phyloP scores from a whole-genome alignment of 2,888 invertebrate species.

The Lacanobia oleracea region DNA sequence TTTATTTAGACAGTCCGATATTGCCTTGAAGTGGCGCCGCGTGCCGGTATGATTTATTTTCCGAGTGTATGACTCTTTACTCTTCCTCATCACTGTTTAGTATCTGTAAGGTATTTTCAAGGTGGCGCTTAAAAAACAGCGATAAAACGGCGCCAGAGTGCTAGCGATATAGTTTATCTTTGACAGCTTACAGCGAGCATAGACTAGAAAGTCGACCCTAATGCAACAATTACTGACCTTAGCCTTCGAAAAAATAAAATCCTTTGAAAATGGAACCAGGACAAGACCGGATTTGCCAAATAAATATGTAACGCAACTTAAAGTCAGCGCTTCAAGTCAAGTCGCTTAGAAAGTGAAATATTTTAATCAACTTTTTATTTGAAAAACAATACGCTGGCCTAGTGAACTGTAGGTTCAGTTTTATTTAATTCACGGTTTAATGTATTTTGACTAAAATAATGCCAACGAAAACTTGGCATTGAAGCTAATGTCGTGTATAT shows the following conservation, averaged over 20 bases:
- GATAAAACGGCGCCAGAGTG: slow-evolving; percentile 41
- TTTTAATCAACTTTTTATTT: neutral
- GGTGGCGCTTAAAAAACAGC: slow-evolving; percentile 41
- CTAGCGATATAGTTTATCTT: slow-evolving; percentile 38
- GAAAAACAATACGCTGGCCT: neutral
- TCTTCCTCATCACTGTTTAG: slow-evolving; percentile 68
- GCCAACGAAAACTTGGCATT: slow-evolving; percentile 47
- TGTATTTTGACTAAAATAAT: slow-evolving; percentile 26
- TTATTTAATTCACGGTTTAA: slow-evolving; percentile 19
- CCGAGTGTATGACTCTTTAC: slow-evolving; percentile 59
- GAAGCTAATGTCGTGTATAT: slow-evolving; percentile 22
- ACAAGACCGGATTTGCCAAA: too few species aligned
- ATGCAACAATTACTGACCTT: slow-evolving; percentile 47
- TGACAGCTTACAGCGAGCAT: slow-evolving; percentile 35
- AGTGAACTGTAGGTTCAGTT: neutral
- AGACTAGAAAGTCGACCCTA: slow-evolving; percentile 26
- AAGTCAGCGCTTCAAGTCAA: too few species aligned
- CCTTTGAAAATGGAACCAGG: too few species aligned
- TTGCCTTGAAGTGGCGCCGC: slow-evolving; percentile 64
- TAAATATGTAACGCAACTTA: too few species aligned
- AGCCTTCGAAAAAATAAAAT: too few species aligned
- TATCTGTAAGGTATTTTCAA: slow-evolving; percentile 53
- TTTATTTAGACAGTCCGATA: slow-evolving; percentile 31
- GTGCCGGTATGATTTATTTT: slow-evolving; percentile 69
- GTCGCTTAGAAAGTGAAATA: neutral